phyloP scores from a whole-genome alignment of 2,888 invertebrate species.

The Phyto melanocephala region DNA sequence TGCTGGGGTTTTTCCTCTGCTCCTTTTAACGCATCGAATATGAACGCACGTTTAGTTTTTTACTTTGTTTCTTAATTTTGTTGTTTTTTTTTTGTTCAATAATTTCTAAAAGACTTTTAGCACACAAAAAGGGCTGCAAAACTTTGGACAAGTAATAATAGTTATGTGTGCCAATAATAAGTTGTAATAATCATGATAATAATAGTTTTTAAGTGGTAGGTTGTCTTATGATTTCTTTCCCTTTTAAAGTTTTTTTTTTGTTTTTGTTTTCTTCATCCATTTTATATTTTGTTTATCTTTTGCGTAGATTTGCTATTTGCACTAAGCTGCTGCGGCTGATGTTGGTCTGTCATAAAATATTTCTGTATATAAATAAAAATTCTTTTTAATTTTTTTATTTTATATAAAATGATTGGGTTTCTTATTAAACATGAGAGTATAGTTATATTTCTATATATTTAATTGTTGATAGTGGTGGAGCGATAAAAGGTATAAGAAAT shows the following conservation, averaged over 20 bases:
- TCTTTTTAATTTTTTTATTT: slow-evolving; percentile 52
- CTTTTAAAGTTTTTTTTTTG: slow-evolving; percentile 35
- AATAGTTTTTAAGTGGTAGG: slow-evolving; percentile 64
- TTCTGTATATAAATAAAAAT: slow-evolving; percentile 36
- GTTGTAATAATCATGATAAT: slow-evolving; percentile 68
- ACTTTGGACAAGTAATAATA: slow-evolving; percentile 67
- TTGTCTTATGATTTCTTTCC: slow-evolving; percentile 43
- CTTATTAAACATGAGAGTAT: slow-evolving; percentile 9
- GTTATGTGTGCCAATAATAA: slow-evolving; percentile 67
- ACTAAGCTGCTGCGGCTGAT: slow-evolving; percentile 5
- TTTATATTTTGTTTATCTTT: slow-evolving; percentile 16
- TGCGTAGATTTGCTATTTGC: slow-evolving; percentile 12
- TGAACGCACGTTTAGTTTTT: slow-evolving; percentile 6
- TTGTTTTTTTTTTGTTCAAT: background rate
- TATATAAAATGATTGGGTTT: slow-evolving; percentile 8
- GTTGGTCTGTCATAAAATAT: slow-evolving; percentile 52
- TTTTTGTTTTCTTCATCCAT: background rate
- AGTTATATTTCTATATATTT: slow-evolving; percentile 44
- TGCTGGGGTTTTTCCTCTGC: background rate
- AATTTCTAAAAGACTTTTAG: slow-evolving; percentile 18
- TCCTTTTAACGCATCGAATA: background rate
- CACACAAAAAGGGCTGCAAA: slow-evolving; percentile 57
- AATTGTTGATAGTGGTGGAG: slow-evolving; percentile 59
- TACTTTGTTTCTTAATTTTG: background rate
- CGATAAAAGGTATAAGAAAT: slow-evolving; percentile 54